Percentiles rank a stretch among this genome's conserved stretches.
Evolutionary conservation across 2,888 invertebrate species (phyloP).

Genomic region (Teleiodes luculella): DNA sequence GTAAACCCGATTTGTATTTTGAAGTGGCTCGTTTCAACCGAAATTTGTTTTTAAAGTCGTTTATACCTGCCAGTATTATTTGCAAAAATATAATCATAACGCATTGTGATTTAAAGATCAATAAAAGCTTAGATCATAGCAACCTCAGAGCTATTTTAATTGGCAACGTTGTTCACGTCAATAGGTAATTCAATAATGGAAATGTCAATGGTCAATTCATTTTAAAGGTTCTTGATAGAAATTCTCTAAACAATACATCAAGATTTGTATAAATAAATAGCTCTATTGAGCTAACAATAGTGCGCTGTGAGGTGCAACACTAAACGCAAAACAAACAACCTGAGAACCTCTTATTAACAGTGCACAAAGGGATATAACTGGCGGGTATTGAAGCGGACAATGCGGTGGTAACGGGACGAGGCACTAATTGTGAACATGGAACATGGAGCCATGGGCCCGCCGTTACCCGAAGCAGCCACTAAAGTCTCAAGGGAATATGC

Average conservation of each 20-base stretch:
- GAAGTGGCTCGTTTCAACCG: background rate
- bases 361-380: constrained; percentile 66
- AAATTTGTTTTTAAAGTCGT: background rate
- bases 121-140: no score
- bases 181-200: constrained; percentile 13
- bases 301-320: constrained; percentile 36
- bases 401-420: constrained; percentile 68
- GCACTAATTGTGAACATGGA: constrained; percentile 63
- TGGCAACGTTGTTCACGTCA: constrained; percentile 1
- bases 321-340: constrained; percentile 55
- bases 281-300: constrained; percentile 43
- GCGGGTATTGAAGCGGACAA: constrained; percentile 65
- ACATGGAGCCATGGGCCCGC: constrained; percentile 57
- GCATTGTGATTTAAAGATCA: no score
- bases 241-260: constrained; percentile 14
- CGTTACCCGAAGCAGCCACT: constrained; percentile 49
- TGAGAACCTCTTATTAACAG: constrained; percentile 58
- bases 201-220: background rate
- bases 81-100: background rate
- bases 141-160: background rate
- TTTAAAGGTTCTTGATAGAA: background rate
- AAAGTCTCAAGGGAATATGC: constrained; percentile 1
- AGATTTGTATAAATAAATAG: constrained; percentile 23
- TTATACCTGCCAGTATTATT: background rate
- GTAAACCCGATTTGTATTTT: background rate